These are phyloP conservation scores for Neogobius melanostomus DNA, from an alignment of 2,113 vertebrate species.

Conservation along the genomic window DNA sequence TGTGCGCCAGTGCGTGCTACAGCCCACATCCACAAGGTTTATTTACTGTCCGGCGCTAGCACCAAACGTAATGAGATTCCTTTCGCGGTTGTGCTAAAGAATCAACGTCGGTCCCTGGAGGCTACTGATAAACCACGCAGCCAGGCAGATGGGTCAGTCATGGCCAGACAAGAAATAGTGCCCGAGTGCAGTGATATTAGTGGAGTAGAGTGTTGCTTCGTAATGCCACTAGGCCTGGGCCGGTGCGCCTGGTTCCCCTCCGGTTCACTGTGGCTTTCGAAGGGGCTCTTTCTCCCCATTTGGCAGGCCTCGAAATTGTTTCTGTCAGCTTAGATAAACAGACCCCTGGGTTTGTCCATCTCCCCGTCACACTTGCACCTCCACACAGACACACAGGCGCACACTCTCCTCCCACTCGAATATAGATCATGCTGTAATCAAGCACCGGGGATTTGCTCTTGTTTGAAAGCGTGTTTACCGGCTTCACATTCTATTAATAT, in stretches of 20 bases:
- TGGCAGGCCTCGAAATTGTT: conserved; percentile 74
- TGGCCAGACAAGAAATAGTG: conserved; percentile 12
- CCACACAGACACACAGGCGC: conserved; percentile 17
- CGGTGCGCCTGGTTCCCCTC: conserved; percentile 51
- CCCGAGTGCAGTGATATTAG: conserved; percentile 26
- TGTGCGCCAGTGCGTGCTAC: neutral
- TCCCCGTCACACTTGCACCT: conserved; percentile 28
- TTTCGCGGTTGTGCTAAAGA: conserved; percentile 1
- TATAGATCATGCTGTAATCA: conserved; percentile 48
- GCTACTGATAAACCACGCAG: neutral
- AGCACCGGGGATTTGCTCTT: conserved; percentile 22
- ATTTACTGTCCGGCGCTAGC: conserved; percentile 1
- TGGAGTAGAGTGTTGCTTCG: conserved; percentile 13
- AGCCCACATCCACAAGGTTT: neutral
- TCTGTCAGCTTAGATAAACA: conserved; percentile 77
- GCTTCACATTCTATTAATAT: conserved; percentile 51
- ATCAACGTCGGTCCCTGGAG: neutral
- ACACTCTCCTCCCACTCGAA: conserved; percentile 5
- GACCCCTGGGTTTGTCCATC: conserved; percentile 65
- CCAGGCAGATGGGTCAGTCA: neutral
- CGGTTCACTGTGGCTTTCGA: conserved; percentile 46
- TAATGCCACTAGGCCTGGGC: conserved; percentile 34
- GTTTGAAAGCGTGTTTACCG: conserved; percentile 50
- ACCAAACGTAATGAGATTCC: neutral
- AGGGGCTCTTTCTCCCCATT: conserved; percentile 50